Percentiles rank a stretch among this genome's conserved stretches.
These are phyloP conservation scores for Cyclophora punctaria DNA, from an alignment of 2,888 invertebrate species.

Conservation along the genomic window DNA sequence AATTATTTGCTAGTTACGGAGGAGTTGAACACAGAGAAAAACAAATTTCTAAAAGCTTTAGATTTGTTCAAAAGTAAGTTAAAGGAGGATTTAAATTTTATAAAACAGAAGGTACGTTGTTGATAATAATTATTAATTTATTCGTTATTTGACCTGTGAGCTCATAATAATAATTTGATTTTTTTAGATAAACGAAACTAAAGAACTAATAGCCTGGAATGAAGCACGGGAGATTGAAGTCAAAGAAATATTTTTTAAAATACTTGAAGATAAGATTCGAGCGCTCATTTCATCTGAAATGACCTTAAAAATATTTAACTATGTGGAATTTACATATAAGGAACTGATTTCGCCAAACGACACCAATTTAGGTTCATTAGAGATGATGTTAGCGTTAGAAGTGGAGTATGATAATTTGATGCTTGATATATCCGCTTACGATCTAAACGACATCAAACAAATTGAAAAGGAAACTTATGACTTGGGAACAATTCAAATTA, in stretches of 20 bases:
- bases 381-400: constrained; percentile 78
- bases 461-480: constrained; percentile 60
- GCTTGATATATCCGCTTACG: constrained; percentile 54
- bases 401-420: constrained; percentile 58
- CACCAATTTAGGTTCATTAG: constrained; percentile 70
- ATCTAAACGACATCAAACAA: constrained; percentile 46
- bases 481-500: constrained; percentile 40
- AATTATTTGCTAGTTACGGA: constrained; percentile 63
- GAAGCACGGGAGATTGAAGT: constrained; percentile 49
- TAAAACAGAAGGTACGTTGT: constrained; percentile 48
- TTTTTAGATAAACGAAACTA: constrained; percentile 45
- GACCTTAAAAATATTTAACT: constrained; percentile 76
- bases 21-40: constrained; percentile 54
- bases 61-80: constrained; percentile 40
- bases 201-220: constrained; percentile 43
- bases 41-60: constrained; percentile 50
- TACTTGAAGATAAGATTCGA: constrained; percentile 62
- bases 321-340: constrained; percentile 80
- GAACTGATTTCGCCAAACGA: constrained; percentile 77
- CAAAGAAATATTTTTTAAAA: constrained; percentile 51
- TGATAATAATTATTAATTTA: too few species aligned
- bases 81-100: constrained; percentile 42
- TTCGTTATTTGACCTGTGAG: too few species aligned
- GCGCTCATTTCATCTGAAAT: constrained; percentile 74
- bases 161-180: not conserved